phyloP scores from a whole-genome alignment of 2,113 vertebrate species.

The Bungarus multicinctus region DNA sequence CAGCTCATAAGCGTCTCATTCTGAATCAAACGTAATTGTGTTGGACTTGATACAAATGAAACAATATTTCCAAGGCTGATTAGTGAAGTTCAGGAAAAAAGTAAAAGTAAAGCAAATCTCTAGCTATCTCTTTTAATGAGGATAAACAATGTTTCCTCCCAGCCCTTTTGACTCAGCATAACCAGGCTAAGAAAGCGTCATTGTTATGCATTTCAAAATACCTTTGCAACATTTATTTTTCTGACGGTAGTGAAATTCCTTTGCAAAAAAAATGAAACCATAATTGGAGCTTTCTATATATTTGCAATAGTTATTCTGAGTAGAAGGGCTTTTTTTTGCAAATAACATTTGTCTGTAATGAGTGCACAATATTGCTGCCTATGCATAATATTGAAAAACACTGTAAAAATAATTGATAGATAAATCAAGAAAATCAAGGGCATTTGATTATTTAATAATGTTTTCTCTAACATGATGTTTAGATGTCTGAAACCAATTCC shows the following conservation, averaged over 20 bases:
- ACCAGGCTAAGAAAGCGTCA: neutral
- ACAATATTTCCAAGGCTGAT: neutral
- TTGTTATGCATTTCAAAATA: neutral
- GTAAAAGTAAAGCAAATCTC: neutral
- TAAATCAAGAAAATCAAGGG: neutral
- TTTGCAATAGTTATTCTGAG: neutral
- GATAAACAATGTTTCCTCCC: neutral
- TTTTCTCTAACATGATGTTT: neutral
- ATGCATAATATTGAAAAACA: neutral
- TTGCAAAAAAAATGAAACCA: neutral
- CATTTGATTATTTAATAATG: neutral
- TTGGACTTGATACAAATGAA: neutral
- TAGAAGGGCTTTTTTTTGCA: neutral
- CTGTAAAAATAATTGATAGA: neutral
- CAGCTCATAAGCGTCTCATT: neutral
- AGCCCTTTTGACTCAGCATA: conserved; percentile 1
- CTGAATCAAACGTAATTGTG: neutral
- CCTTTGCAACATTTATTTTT: neutral
- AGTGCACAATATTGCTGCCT: neutral
- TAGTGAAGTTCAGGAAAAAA: neutral
- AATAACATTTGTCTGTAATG: neutral
- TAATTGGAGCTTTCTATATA: neutral
- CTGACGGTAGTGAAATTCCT: neutral
- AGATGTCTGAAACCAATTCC: neutral
- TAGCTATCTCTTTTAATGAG: conserved; percentile 6